These are phyloP conservation scores for Ibycter americanus DNA, from an alignment of 2,797 vertebrate genomes.

Conservation along the genomic window DNA sequence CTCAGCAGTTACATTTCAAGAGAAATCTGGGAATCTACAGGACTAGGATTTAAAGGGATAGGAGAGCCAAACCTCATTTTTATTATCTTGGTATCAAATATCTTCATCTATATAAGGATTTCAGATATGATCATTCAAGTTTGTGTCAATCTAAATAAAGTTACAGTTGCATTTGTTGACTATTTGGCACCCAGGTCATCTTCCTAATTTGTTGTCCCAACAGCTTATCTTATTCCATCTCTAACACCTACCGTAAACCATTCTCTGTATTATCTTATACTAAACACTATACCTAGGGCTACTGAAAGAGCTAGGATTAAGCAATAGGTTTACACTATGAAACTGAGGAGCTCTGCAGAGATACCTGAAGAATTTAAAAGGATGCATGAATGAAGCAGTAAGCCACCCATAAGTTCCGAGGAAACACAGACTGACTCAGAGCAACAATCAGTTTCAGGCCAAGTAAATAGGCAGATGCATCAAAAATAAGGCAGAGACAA, in stretches of 20 bases:
- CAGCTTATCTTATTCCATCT: neutral
- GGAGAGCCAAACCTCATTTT: neutral
- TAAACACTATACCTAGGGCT: neutral
- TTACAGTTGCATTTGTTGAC: neutral
- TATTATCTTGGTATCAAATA: neutral
- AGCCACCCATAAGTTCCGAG: neutral
- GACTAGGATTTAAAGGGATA: neutral
- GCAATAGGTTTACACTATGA: neutral
- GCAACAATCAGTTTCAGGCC: neutral
- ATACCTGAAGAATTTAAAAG: slow-evolving; percentile 27
- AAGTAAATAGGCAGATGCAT: slow-evolving; percentile 17
- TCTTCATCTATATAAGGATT: neutral
- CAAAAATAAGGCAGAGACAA: neutral
- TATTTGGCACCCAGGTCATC: neutral
- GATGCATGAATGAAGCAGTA: neutral
- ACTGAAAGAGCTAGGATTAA: slow-evolving; percentile 7
- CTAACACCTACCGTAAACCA: neutral
- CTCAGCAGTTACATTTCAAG: neutral
- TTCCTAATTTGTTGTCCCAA: neutral
- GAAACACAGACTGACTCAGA: neutral
- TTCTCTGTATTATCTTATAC: neutral
- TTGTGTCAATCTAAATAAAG: neutral
- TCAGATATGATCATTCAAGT: neutral
- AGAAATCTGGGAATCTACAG: neutral
- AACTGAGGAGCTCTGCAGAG: slow-evolving; percentile 10